Conservation (phyloP, 1,140 invertebrate genomes). For the Dysdera silvatica region DNA sequence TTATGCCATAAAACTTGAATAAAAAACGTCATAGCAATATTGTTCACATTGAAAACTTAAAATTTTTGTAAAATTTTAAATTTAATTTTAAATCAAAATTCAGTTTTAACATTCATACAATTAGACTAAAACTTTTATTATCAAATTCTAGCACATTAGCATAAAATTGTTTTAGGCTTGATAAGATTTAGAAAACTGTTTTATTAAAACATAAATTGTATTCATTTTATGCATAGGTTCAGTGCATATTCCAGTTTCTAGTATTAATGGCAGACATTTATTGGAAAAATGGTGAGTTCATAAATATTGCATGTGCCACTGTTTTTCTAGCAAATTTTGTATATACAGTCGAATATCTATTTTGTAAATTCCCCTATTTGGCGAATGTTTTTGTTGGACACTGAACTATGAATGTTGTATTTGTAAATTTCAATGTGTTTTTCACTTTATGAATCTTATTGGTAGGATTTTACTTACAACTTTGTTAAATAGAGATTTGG, state of each 20-base stretch:
- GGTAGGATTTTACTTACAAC: too few species aligned
- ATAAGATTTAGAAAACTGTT: not conserved
- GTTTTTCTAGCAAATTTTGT: not conserved
- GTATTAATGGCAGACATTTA: constrained; percentile 71
- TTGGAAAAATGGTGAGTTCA: constrained; percentile 74
- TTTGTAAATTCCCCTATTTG: not conserved
- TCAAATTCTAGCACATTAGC: too few species aligned
- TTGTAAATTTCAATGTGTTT: not conserved
- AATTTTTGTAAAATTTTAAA: too few species aligned
- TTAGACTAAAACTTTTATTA: too few species aligned
- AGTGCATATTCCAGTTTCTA: constrained; percentile 78
- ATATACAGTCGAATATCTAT: not conserved
- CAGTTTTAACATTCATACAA: too few species aligned
- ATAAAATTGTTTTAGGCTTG: too few species aligned
- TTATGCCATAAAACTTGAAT: too few species aligned
- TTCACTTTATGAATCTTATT: not conserved
- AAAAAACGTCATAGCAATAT: too few species aligned
- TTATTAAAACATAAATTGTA: constrained; percentile 4
- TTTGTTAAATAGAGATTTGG: too few species aligned
- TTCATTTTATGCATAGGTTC: constrained; percentile 54
- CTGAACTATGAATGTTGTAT: not conserved
- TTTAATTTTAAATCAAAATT: too few species aligned
- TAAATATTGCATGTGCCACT: constrained; percentile 21
- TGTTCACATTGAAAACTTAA: too few species aligned
- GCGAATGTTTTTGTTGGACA: not conserved